These are phyloP conservation scores for Branchipolynoe longqiensis DNA, from an alignment of 2,888 invertebrate genomes.

Conservation along the genomic window DNA sequence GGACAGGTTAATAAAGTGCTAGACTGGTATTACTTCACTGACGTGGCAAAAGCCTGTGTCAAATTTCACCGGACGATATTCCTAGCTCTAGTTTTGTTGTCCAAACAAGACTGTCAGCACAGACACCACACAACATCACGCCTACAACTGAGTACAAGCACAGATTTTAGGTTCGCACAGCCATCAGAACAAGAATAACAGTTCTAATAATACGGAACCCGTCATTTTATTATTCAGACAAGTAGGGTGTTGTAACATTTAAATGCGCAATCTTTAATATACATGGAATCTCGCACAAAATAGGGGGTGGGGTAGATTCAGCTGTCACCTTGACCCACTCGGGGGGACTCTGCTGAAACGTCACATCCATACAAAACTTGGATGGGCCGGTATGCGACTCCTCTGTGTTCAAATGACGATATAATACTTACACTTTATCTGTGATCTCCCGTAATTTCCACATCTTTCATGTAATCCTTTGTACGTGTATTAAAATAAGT, in stretches of 20 bases:
- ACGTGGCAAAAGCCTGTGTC: constrained; percentile 33
- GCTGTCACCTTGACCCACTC: constrained; percentile 42
- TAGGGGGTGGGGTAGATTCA: constrained; percentile 28
- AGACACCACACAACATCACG: no score
- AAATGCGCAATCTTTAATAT: no score
- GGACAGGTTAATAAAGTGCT: no score
- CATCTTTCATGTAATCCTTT: constrained; percentile 58
- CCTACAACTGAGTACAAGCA: no score
- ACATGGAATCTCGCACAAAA: no score
- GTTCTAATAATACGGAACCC: no score
- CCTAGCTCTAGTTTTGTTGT: no score
- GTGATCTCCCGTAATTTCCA: constrained; percentile 68
- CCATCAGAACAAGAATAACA: no score
- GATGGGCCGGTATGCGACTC: background rate
- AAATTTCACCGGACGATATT: background rate
- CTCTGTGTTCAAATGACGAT: background rate
- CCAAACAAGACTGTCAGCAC: no score
- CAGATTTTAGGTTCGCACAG: no score
- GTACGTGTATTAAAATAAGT: background rate
- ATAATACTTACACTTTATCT: constrained; percentile 67
- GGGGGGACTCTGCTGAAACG: constrained; percentile 36
- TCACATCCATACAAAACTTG: constrained; percentile 2
- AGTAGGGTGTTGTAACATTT: no score
- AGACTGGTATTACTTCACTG: background rate
- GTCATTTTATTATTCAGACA: no score